Percentiles rank a stretch among this genome's conserved stretches.
Evolutionary conservation across 2,113 vertebrate species (phyloP).

Genomic region (Herpetotheres cachinnans): DNA sequence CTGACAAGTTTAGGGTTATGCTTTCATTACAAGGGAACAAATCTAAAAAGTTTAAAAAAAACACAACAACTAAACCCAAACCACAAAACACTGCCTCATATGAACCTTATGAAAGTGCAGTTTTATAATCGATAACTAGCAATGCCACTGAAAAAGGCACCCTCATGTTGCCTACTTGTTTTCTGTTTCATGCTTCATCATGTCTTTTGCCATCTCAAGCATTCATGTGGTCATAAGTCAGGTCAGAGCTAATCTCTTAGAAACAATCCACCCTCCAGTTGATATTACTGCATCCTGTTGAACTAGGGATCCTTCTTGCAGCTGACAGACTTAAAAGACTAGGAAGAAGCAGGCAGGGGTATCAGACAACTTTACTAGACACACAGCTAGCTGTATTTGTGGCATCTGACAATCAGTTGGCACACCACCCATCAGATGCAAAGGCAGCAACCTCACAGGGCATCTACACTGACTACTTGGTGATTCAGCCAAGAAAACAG

Average conservation of each 20-base stretch:
- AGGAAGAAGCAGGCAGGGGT: background rate
- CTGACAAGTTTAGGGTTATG: background rate
- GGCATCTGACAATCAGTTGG: background rate
- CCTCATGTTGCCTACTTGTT: background rate
- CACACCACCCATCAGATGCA: background rate
- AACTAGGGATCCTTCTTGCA: background rate
- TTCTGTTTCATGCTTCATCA: background rate
- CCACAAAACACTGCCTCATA: background rate
- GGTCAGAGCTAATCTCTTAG: background rate
- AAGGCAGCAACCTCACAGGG: background rate
- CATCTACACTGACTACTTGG: background rate
- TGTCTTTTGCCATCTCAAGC: background rate
- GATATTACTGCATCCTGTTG: background rate
- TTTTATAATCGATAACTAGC: background rate
- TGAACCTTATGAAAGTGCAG: background rate
- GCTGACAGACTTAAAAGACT: background rate
- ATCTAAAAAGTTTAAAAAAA: background rate
- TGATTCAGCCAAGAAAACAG: background rate
- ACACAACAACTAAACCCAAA: background rate
- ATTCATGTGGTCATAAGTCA: background rate
- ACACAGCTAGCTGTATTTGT: background rate
- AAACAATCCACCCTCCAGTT: background rate
- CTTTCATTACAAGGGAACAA: background rate
- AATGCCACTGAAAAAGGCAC: background rate
- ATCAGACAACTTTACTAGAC: background rate